Percentiles rank a stretch among this genome's conserved stretches.
Conservation (phyloP, 2,888 invertebrate species). For the Rotaria magnacalcarata region DNA sequence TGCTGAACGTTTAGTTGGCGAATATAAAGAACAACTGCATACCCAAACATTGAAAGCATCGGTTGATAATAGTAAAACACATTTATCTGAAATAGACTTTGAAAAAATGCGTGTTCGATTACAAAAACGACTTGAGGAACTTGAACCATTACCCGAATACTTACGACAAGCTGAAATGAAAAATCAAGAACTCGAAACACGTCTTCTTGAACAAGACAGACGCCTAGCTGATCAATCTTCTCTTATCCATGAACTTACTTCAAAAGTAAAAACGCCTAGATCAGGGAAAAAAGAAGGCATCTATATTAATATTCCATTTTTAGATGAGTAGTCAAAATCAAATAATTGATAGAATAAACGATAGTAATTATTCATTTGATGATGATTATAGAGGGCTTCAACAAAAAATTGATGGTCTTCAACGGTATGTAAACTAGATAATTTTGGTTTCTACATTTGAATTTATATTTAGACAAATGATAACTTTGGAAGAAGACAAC, state of each 20-base stretch:
- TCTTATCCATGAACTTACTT: conserved; percentile 53
- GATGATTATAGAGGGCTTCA: not conserved
- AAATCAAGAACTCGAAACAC: conserved; percentile 54
- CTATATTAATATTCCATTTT: not conserved
- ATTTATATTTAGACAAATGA: not conserved
- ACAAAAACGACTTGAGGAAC: conserved; percentile 54
- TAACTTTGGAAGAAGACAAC: conserved; percentile 1
- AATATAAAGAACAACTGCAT: conserved; percentile 33
- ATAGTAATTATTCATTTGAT: not conserved
- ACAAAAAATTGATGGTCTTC: not conserved
- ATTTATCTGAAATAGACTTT: conserved; percentile 45
- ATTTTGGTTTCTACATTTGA: no score
- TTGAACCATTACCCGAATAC: conserved; percentile 57
- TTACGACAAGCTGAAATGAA: conserved; percentile 55
- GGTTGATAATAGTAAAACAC: conserved; percentile 31
- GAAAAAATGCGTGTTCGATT: conserved; percentile 50
- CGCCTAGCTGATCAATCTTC: conserved; percentile 53
- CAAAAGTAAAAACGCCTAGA: conserved; percentile 49
- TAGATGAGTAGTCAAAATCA: not conserved
- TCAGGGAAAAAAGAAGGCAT: not conserved
- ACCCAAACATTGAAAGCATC: not conserved
- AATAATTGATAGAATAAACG: not conserved
- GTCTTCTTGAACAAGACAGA: conserved; percentile 51
- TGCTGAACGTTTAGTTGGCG: not conserved
- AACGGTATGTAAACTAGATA: not conserved